A percentile compares a stretch with the other conserved stretches of the same genome.
Conservation (phyloP, 2,888 invertebrate genomes). For the Spodoptera littoralis region DNA sequence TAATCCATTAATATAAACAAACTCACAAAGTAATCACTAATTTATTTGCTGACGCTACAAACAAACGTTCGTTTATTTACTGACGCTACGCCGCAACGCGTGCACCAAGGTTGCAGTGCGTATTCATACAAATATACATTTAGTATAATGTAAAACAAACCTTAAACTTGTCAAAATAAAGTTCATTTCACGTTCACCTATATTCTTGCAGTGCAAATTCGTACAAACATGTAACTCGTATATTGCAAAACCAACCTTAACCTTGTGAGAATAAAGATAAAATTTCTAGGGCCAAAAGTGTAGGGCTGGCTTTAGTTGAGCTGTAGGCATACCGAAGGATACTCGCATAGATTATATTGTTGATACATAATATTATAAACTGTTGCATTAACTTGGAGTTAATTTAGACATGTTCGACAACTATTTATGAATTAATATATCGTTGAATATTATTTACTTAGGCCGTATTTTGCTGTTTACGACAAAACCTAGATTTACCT, state of each 20-base stretch:
- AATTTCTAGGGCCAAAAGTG: no score
- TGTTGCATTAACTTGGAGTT: slow-evolving; percentile 22
- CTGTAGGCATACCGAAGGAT: slow-evolving; percentile 56
- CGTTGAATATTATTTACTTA: slow-evolving; percentile 2
- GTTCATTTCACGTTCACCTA: no score
- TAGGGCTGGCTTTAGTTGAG: no score
- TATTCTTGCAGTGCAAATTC: no score
- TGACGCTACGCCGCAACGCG: slow-evolving; percentile 41
- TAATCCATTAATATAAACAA: slow-evolving; percentile 3
- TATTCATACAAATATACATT: slow-evolving; percentile 15
- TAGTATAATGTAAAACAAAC: no score
- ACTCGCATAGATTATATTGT: slow-evolving; percentile 41
- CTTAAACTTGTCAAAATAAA: no score
- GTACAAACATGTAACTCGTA: no score
- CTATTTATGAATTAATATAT: background rate
- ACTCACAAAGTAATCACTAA: slow-evolving; percentile 3
- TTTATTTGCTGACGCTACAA: slow-evolving; percentile 43
- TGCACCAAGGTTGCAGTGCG: slow-evolving; percentile 51
- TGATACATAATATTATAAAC: slow-evolving; percentile 45
- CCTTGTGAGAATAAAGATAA: no score
- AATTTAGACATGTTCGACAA: background rate
- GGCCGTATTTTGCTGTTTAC: background rate
- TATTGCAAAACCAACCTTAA: no score
- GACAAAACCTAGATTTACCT: no score
- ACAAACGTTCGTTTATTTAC: slow-evolving; percentile 38